phyloP scores from a whole-genome alignment of 2,888 invertebrate genomes.

The Athetis lepigone region DNA sequence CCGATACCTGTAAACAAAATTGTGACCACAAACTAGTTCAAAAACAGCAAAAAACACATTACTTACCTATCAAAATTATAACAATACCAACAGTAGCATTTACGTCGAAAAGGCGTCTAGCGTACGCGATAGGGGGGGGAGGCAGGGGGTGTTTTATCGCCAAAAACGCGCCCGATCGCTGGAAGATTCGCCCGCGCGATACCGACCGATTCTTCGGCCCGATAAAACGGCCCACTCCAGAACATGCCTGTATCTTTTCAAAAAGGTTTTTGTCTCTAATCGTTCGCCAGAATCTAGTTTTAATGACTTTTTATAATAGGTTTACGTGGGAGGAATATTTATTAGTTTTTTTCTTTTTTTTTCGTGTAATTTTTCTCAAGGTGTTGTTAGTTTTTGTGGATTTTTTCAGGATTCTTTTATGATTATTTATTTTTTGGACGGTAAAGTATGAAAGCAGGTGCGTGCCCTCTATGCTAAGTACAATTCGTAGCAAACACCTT shows the following conservation, averaged over 20 bases:
- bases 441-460: too few species aligned
- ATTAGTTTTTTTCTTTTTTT: conserved; percentile 50
- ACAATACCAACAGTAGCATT: conserved; percentile 58
- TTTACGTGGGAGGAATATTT: conserved; percentile 71
- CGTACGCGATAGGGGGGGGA: conserved; percentile 47
- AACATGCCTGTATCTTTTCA: conserved; percentile 81
- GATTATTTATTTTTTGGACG: not conserved
- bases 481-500: too few species aligned
- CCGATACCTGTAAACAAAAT: too few species aligned
- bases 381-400: conserved; percentile 6
- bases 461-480: too few species aligned
- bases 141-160: conserved; percentile 79
- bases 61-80: conserved; percentile 29
- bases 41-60: conserved; percentile 21
- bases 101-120: conserved; percentile 66
- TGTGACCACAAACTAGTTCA: too few species aligned
- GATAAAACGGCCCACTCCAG: conserved; percentile 73
- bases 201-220: conserved; percentile 73
- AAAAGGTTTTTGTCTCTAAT: conserved; percentile 81
- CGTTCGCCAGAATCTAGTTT: conserved; percentile 76
- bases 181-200: conserved; percentile 75
- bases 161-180: conserved; percentile 80
- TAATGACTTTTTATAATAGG: conserved; percentile 81
- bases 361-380: conserved; percentile 19
- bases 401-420: not conserved